Base-by-base conservation (phyloP, 2,797 vertebrate species). In the Parambassis ranga region DNA sequence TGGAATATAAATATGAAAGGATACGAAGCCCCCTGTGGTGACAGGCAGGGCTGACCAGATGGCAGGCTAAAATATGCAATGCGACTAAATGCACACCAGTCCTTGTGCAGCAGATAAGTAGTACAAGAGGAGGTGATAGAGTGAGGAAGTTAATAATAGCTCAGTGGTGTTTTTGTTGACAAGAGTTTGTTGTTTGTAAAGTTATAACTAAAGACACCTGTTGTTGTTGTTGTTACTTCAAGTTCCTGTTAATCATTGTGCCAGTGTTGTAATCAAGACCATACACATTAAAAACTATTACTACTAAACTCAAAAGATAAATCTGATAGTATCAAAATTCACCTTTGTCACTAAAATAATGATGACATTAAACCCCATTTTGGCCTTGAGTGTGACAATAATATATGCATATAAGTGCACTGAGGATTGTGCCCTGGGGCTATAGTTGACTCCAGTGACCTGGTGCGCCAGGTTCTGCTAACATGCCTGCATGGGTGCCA, bases 1-100 rank as follows among this genome's bases (percentile, higher is more conserved):
- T 91, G 91, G 95, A 97, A 97, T 96, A 95, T 94, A 95, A 95
- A 96, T 94, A 85, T 81, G 83, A 86, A 77, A 80, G 58, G 81
- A 95, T 92, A 91, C 93, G 91, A 94, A 93, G 93, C 91, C 91
- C 93, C 93, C 93, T 71, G 83, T 23, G 65, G 85, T 91, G 92
- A 92, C 92, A 93, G 88, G 92, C 87, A 87, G 92, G 92, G 92
- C 95, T 95, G 94, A 94, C 95, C 95, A 96, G 96, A 96, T 96
- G 95, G 95, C 92, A 75, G 92, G 92, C 91, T 94, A 94, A 90
- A 95, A 94, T 89, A 88, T 94, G 93, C 93, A 95, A 95, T 95
- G 94, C 84, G 92, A 94, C 93, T 95, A 87, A 90, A 89, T 43
- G 73, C 74, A 74, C 66, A 71, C 67, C 77, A 85, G 85, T 86